Conservation (phyloP, 2,888 invertebrate species). For the Physocephala rufipes region DNA sequence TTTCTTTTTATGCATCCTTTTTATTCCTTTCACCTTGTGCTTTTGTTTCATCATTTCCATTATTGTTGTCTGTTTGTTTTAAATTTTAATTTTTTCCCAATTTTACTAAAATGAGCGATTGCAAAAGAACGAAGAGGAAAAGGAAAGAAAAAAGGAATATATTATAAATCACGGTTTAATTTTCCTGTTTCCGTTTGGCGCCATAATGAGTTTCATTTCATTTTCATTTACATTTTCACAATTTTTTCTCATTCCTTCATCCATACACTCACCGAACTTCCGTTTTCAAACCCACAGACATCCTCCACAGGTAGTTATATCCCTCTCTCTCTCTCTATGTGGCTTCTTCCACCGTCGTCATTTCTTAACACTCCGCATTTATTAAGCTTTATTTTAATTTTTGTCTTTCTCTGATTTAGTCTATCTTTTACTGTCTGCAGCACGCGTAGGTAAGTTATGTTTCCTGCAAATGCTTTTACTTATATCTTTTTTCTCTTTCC, state of each 20-base stretch:
- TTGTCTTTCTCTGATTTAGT: background rate
- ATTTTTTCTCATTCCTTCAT: background rate
- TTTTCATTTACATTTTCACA: constrained; percentile 36
- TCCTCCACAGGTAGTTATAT: background rate
- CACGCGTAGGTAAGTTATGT: background rate
- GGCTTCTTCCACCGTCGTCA: too few species aligned
- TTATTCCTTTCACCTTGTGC: too few species aligned
- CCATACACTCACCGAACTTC: background rate
- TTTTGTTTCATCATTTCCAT: too few species aligned
- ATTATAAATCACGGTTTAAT: constrained; percentile 54
- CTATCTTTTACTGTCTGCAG: background rate
- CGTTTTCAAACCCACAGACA: background rate
- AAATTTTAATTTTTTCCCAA: background rate
- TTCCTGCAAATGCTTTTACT: too few species aligned
- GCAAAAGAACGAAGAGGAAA: constrained; percentile 40
- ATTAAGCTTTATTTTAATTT: constrained; percentile 18
- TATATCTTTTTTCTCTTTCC: background rate
- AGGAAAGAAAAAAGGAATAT: constrained; percentile 40
- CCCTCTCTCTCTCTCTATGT: background rate
- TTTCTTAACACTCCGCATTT: constrained; percentile 6
- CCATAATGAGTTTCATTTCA: constrained; percentile 44
- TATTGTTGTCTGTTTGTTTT: background rate
- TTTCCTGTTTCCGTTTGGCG: constrained; percentile 52
- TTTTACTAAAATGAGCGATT: constrained; percentile 6
- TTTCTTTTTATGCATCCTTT: too few species aligned